Conservation (phyloP, 2,888 invertebrate genomes). For the Epinotia bilunana region DNA sequence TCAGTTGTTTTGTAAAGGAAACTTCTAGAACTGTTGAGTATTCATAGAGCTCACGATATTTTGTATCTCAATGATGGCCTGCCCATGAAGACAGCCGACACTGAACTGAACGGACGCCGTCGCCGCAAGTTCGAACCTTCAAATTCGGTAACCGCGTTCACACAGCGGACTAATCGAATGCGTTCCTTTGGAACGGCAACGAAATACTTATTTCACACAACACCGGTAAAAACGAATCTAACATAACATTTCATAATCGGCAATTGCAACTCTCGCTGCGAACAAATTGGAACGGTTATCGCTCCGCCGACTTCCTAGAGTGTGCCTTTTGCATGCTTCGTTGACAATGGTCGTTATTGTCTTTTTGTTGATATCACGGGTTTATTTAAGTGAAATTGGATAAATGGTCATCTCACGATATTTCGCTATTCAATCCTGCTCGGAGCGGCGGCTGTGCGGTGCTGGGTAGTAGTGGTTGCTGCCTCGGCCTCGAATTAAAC, state of each 20-base stretch:
- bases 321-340: slow-evolving; percentile 63
- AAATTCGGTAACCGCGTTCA: slow-evolving; percentile 67
- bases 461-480: slow-evolving; percentile 57
- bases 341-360: slow-evolving; percentile 67
- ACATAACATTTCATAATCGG: slow-evolving; percentile 50
- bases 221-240: slow-evolving; percentile 60
- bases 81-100: slow-evolving; percentile 10
- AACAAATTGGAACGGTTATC: slow-evolving; percentile 61
- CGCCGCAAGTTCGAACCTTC: slow-evolving; percentile 52
- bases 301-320: slow-evolving; percentile 47
- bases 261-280: slow-evolving; percentile 58
- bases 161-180: slow-evolving; percentile 63
- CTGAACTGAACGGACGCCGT: slow-evolving; percentile 38
- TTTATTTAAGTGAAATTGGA: slow-evolving; percentile 84
- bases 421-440: slow-evolving; percentile 75
- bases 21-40: slow-evolving; percentile 18
- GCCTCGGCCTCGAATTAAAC: slow-evolving; percentile 63
- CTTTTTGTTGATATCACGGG: slow-evolving; percentile 81
- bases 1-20: slow-evolving; percentile 23
- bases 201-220: slow-evolving; percentile 73
- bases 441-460: slow-evolving; percentile 65
- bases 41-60: slow-evolving; percentile 5
- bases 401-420: slow-evolving; percentile 81
- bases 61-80: background rate
- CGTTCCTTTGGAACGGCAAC: slow-evolving; percentile 72